A percentile compares a stretch with the other conserved stretches of the same genome.
Evolutionary conservation across 2,797 vertebrate genomes (phyloP).

Genomic region (Sebastes ruberrimus): DNA sequence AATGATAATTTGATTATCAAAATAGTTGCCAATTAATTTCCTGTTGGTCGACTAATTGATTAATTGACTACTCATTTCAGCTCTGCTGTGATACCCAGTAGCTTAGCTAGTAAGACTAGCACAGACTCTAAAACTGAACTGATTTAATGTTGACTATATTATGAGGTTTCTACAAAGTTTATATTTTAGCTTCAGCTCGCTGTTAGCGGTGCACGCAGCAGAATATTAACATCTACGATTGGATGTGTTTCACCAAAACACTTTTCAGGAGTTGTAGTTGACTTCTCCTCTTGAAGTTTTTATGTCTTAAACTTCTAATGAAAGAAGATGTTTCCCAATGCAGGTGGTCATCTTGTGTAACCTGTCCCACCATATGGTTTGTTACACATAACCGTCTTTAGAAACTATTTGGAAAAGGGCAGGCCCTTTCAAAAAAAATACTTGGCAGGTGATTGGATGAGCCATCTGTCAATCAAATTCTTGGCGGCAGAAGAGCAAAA

Average conservation of each 20-base stretch:
- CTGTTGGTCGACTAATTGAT: too few species aligned
- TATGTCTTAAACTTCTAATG: neutral
- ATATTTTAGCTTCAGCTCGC: accelerated
- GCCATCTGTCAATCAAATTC: too few species aligned
- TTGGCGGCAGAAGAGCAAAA: too few species aligned
- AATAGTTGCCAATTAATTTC: neutral
- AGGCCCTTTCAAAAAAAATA: too few species aligned
- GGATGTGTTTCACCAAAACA: neutral
- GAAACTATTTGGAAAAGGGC: too few species aligned
- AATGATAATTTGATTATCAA: neutral
- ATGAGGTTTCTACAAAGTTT: neutral
- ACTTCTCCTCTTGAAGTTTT: too few species aligned
- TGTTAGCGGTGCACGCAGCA: neutral
- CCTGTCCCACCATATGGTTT: too few species aligned
- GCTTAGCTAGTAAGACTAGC: accelerated
- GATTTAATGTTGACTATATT: neutral
- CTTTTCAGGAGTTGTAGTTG: too few species aligned
- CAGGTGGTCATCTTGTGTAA: too few species aligned
- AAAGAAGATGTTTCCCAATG: neutral
- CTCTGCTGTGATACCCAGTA: neutral
- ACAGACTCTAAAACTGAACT: neutral
- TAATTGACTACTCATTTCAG: neutral
- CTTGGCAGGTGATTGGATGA: too few species aligned
- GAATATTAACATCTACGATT: neutral
- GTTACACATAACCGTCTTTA: too few species aligned